Base-by-base conservation (phyloP, 2,113 vertebrate species). In the Paracyprichromis sp. region DNA sequence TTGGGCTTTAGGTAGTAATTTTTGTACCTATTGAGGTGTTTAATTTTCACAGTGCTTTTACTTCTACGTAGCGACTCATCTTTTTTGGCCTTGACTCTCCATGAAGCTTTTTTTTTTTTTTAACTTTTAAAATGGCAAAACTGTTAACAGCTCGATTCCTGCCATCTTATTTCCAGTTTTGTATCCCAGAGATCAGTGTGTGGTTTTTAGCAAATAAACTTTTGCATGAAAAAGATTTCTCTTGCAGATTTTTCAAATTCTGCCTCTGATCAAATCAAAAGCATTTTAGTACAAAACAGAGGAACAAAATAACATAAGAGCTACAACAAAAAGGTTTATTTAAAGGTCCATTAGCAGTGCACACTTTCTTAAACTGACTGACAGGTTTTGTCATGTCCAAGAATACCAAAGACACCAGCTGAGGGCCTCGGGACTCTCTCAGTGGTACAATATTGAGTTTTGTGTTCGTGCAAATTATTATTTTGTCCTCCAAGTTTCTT, bases 291-390 rank as follows among this genome's bases (percentile, higher is more conserved):
- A 40, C 21, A 71, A 71, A 71, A 71, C n/a, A 16, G 66, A 43
- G 36, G 38, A 43, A 71, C n/a, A 3, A 71, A 40, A 43, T 43
- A 24, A 14, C 0, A 21, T 6, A 24, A 71, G 3, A 14, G 0
- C 7, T 14, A 43, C 36, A 71, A 3, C 0, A 4, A 71, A 71
- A 71, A 71, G 34, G 14, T 73, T 73, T 73, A 29, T 29, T 47
- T 73, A 26, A 73, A 73, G 40, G 40, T 16, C 38, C 8, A 3
- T 73, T 7, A 73, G 66, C 38, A 73, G 38, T 45, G 21, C 66
- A 43, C 38, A 3, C n/a, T 71, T 73, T 2, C 66, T 73, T 16
- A 43, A 71, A 43, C 59, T 63, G 6, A 71, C 66, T 71, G 2
- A 43, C 66, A 43, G 38, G 8, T 73, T 73, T 73, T 26, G 38